Percentiles rank a stretch among this genome's conserved stretches.
These are phyloP conservation scores for Lasioglossum figueresi DNA, from an alignment of 2,888 invertebrate species.

Conservation along the genomic window DNA sequence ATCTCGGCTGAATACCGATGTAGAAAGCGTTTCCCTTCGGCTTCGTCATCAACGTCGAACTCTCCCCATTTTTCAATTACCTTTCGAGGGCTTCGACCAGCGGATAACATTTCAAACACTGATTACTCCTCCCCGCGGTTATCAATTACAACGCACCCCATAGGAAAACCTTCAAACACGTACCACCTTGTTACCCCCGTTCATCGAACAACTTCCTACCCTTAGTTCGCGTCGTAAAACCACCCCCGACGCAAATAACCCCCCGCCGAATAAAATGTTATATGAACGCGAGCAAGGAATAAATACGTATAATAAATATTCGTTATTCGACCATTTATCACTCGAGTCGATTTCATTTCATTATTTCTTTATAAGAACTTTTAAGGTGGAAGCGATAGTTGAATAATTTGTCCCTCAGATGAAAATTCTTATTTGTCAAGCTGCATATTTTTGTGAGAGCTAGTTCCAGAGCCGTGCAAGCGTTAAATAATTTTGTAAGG, in stretches of 20 bases:
- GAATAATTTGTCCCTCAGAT: too few relatives aligned
- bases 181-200: not conserved
- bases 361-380: too few relatives aligned
- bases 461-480: too few relatives aligned
- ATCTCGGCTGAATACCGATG: conserved; percentile 51
- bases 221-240: not conserved
- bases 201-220: not conserved
- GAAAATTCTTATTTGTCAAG: too few relatives aligned
- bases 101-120: conserved; percentile 56
- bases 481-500: too few relatives aligned
- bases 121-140: conserved; percentile 47
- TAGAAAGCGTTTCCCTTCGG: conserved; percentile 44
- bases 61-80: conserved; percentile 55
- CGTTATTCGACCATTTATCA: too few relatives aligned
- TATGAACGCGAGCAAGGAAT: not conserved
- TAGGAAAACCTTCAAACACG: conserved; percentile 45
- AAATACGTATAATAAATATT: not conserved
- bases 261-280: not conserved
- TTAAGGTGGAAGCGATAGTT: too few relatives aligned
- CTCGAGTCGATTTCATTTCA: too few relatives aligned
- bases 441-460: too few relatives aligned
- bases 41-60: conserved; percentile 23
- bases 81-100: conserved; percentile 31
- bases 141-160: conserved; percentile 52
- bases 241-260: not conserved